Evolutionary conservation across 2,797 vertebrate species (phyloP).

Genomic region (Nannoperca obscura): DNA sequence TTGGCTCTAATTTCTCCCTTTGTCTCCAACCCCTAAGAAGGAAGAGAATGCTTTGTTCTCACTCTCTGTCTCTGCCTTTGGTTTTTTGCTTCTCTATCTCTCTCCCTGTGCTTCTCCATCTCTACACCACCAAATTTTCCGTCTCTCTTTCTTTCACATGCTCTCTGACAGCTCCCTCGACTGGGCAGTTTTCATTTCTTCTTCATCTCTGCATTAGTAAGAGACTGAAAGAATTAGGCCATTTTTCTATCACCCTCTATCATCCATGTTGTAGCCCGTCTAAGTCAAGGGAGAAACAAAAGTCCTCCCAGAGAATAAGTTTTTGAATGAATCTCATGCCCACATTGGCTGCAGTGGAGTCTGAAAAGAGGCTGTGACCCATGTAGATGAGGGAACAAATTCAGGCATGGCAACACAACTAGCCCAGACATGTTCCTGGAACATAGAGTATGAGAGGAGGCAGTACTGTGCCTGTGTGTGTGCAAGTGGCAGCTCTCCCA

Average conservation of each 20-base stretch:
- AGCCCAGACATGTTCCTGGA: conserved; percentile 43
- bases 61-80: conserved; percentile 28
- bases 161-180: conserved; percentile 38
- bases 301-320: conserved; percentile 33
- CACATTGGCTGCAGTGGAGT: conserved; percentile 2
- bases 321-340: conserved; percentile 11
- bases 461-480: conserved; percentile 27
- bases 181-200: conserved; percentile 53
- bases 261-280: conserved; percentile 41
- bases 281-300: conserved; percentile 29
- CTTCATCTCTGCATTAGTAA: conserved; percentile 47
- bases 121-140: conserved; percentile 6
- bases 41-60: conserved; percentile 52
- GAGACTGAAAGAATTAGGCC: conserved; percentile 73
- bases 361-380: conserved; percentile 42
- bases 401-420: conserved; percentile 34
- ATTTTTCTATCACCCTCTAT: conserved; percentile 60
- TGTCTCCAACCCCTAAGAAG: conserved; percentile 44
- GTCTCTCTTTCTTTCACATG: conserved; percentile 11
- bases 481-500: conserved; percentile 50
- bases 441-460: conserved; percentile 31
- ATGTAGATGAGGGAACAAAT: conserved; percentile 36
- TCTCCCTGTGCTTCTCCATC: conserved; percentile 25
- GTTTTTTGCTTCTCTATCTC: conserved; percentile 48
- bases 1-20: conserved; percentile 60